Evolutionary conservation across 92 coral and sea anemone genomes (phyloP), one percentile per base, ranked within the genome.

Genomic region (Palythoa caribaeorum): DNA sequence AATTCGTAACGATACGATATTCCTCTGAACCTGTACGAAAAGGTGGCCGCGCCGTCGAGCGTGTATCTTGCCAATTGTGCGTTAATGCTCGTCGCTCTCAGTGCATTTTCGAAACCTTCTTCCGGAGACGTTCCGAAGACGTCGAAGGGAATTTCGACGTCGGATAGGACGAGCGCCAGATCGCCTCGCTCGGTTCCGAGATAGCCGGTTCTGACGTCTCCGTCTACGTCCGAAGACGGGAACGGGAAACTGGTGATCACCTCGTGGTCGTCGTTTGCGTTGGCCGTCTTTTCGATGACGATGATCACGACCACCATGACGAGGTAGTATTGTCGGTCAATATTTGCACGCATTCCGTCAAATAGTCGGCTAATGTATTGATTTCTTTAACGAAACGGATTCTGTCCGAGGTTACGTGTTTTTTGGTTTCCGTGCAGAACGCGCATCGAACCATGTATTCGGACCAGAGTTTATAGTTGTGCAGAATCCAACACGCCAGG

Each of bases 381-480:
- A 69, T 69, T n/a, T 69, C 73, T 69, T 69, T 69, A 69, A 69
- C n/a, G 7, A 69, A 69, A 69, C 73, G 73, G 5, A 5, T 69
- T 69, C 73, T 20, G 2, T 69, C 73, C 5, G 73, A 69, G n/a
- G 73, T 20, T 5, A 20, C 73, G 73, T 69, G 38, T 69, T 69
- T 69, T n/a, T 28, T 20, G 2, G 38, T 69, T 69, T 69, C 73
- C 1, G 11, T n/a, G n/a, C 1, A n/a, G 19, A 69, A 20, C 19
- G 73, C 73, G 12, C n/a, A n/a, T 69, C 73, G n/a, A 6, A 69
- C 38, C 73, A 69, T 69, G 73, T 69, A 69, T 19, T 69, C 73
- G 37, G 73, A 69, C 73, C 73, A 69, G 2, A 69, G 7, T 69
- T 69, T 69, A 69, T 69, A 69, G 9, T 69, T 69, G 13, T 69